A percentile compares a stretch with the other conserved stretches of the same genome.
These are phyloP conservation scores for Araneus ventricosus DNA, from an alignment of 1,140 invertebrate genomes.

Conservation along the genomic window DNA sequence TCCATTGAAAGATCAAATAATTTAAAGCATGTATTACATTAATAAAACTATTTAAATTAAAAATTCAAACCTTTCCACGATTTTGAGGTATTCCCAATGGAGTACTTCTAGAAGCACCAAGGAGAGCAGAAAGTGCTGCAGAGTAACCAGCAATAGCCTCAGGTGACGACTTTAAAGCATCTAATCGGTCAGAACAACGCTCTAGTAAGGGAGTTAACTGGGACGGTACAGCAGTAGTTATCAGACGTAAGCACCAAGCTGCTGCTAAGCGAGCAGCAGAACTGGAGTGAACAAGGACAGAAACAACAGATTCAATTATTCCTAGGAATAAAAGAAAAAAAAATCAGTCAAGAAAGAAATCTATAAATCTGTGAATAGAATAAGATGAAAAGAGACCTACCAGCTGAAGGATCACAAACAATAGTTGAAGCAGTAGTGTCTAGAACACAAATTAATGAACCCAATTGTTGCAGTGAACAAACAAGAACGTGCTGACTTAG, in stretches of 20 bases:
- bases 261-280: slow-evolving; percentile 94
- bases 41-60: neutral
- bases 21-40: too few relatives aligned
- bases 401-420: slow-evolving; percentile 90
- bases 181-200: slow-evolving; percentile 90
- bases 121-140: slow-evolving; percentile 93
- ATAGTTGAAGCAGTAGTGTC: slow-evolving; percentile 95
- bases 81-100: slow-evolving; percentile 97
- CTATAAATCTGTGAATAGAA: neutral
- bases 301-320: slow-evolving; percentile 85
- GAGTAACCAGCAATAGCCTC: slow-evolving; percentile 97
- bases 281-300: slow-evolving; percentile 95
- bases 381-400: slow-evolving; percentile 81
- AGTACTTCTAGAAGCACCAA: slow-evolving; percentile 94
- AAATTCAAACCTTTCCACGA: slow-evolving; percentile 89
- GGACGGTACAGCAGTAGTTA: slow-evolving; percentile 95
- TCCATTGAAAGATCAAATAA: too few relatives aligned
- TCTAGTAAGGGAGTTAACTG: slow-evolving; percentile 96
- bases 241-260: slow-evolving; percentile 95
- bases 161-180: slow-evolving; percentile 92
- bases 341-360: neutral
- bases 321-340: slow-evolving; percentile 77
- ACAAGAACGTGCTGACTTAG: slow-evolving; percentile 96
- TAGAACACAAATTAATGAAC: slow-evolving; percentile 87
- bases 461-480: slow-evolving; percentile 93